Evolutionary conservation across 2,888 invertebrate genomes (phyloP).

Genomic region (Cryptocheilus praepositus): DNA sequence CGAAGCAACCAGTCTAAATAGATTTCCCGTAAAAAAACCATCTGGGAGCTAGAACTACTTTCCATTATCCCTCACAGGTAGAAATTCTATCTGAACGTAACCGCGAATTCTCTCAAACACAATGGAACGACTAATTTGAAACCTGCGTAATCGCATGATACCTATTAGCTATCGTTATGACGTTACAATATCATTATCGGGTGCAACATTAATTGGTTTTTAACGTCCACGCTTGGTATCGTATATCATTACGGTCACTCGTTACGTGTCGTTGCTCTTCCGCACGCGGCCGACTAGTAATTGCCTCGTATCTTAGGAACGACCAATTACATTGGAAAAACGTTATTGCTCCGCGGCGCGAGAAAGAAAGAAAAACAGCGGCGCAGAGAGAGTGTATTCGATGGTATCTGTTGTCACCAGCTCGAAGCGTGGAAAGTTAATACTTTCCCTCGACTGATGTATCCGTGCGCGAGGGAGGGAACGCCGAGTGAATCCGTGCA

Average conservation of each 20-base stretch:
- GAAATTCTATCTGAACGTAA: too few species aligned
- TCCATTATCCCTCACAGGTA: too few species aligned
- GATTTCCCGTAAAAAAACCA: too few species aligned
- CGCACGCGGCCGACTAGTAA: not conserved
- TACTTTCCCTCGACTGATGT: too few species aligned
- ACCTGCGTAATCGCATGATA: not conserved
- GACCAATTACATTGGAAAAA: conserved; percentile 5
- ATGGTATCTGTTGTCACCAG: too few species aligned
- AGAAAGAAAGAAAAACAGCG: too few species aligned
- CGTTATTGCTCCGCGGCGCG: not conserved
- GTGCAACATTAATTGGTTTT: not conserved
- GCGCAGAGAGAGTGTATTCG: too few species aligned
- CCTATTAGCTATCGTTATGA: conserved; percentile 3
- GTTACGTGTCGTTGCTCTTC: not conserved
- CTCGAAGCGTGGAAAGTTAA: too few species aligned
- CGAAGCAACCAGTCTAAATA: too few species aligned
- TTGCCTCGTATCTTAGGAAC: not conserved
- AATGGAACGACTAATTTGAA: not conserved
- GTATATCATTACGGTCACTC: not conserved
- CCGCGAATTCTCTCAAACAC: not conserved
- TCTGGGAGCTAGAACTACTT: too few species aligned
- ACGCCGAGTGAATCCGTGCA: too few species aligned
- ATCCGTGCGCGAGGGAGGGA: too few species aligned
- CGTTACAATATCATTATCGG: not conserved
- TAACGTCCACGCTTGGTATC: not conserved